phyloP scores from a whole-genome alignment of 1,140 invertebrate genomes.

The Drosophila cardini region DNA sequence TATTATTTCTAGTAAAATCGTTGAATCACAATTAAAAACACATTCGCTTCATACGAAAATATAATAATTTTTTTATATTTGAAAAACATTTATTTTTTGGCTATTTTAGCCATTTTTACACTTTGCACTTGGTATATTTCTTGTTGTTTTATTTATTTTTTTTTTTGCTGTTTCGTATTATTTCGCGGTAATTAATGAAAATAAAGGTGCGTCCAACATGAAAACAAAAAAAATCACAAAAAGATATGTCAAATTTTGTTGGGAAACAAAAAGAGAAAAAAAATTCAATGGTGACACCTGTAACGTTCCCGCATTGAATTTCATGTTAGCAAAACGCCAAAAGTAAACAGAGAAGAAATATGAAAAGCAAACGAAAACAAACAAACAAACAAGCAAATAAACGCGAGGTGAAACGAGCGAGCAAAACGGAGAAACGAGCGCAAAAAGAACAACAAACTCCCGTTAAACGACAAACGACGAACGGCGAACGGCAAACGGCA shows the following conservation, averaged over 20 bases:
- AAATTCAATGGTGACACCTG: conserved; percentile 63
- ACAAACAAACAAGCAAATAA: conserved; percentile 34
- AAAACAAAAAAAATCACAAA: conserved; percentile 19
- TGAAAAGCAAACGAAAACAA: conserved; percentile 36
- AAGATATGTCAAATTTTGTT: conserved; percentile 34
- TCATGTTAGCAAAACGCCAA: conserved; percentile 49
- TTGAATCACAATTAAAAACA: conserved; percentile 58
- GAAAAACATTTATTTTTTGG: conserved; percentile 18
- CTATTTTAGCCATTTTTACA: conserved; percentile 16
- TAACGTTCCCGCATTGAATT: conserved; percentile 38
- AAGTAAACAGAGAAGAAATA: conserved; percentile 42
- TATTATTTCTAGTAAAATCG: conserved; percentile 41
- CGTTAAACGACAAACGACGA: conserved; percentile 51
- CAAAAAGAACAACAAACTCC: conserved; percentile 57
- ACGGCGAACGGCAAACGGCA: conserved; percentile 11
- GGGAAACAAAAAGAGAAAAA: conserved; percentile 31
- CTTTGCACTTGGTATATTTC: conserved; percentile 18
- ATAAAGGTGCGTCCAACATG: conserved; percentile 38
- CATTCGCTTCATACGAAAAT: conserved; percentile 25
- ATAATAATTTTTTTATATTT: background rate
- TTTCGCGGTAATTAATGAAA: conserved; percentile 62
- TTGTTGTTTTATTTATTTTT: conserved; percentile 16
- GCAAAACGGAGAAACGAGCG: background rate
- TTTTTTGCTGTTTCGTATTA: conserved; percentile 32
- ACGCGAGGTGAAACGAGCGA: conserved; percentile 29